Conservation (phyloP, 2,797 vertebrate species). For the Spondyliosoma cantharus region DNA sequence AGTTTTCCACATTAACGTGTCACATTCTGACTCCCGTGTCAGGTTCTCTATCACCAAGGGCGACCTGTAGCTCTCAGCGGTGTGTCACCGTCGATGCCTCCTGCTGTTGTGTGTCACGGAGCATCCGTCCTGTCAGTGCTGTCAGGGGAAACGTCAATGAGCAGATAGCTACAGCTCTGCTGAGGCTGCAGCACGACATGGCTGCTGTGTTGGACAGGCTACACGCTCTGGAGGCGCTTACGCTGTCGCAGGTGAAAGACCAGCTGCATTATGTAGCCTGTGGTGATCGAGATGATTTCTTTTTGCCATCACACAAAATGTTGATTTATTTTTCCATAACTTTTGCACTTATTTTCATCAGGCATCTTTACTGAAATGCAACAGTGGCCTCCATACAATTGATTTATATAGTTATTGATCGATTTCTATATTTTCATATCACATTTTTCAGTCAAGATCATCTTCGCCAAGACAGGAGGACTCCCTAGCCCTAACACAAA, state of each 20-base stretch:
- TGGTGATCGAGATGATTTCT: not conserved
- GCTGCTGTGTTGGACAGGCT: conserved; percentile 89
- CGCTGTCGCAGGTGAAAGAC: conserved; percentile 85
- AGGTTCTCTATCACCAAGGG: conserved; percentile 53
- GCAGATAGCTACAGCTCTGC: conserved; percentile 88
- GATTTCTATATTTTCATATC: not conserved
- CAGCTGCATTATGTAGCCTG: not conserved
- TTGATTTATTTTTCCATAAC: not conserved
- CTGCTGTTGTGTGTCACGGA: conserved; percentile 65
- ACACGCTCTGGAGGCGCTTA: conserved; percentile 86
- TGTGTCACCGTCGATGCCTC: conserved; percentile 73
- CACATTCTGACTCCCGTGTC: conserved; percentile 28
- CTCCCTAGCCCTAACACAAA: conserved; percentile 69
- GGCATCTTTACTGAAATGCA: not conserved
- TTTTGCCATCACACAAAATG: not conserved
- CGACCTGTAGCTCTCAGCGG: conserved; percentile 64
- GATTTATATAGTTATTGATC: conserved; percentile 6
- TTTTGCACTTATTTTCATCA: not conserved
- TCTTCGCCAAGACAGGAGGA: conserved; percentile 77
- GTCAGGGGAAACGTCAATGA: conserved; percentile 82
- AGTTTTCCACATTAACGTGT: not conserved
- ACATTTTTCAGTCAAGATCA: conserved; percentile 85
- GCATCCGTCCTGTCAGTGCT: conserved; percentile 51
- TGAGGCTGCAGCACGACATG: conserved; percentile 93
- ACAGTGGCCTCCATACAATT: not conserved